Conservation (phyloP, 2,113 vertebrate genomes). For the Phrynocephalus versicolor region DNA sequence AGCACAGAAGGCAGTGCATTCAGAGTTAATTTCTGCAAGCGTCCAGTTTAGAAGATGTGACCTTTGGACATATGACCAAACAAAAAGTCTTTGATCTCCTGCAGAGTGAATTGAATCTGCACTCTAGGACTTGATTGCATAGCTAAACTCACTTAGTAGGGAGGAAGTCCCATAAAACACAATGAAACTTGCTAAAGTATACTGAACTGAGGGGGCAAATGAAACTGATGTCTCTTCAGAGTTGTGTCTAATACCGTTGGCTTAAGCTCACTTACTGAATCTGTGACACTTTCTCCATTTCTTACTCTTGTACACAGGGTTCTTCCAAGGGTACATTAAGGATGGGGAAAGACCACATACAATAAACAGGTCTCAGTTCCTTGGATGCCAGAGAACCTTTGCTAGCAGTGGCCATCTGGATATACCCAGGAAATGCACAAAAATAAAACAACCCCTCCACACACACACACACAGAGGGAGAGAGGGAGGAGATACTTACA, state of each 20-base stretch:
- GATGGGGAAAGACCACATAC: background rate
- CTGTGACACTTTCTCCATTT: background rate
- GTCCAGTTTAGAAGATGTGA: background rate
- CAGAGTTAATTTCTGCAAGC: background rate
- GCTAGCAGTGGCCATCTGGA: no score
- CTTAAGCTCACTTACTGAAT: background rate
- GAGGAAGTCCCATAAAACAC: no score
- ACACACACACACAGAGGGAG: no score
- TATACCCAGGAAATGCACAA: no score
- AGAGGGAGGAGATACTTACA: no score
- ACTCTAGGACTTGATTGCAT: background rate
- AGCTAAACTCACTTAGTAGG: background rate
- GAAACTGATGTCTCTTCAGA: background rate
- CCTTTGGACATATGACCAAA: background rate
- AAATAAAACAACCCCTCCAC: no score
- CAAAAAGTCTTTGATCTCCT: background rate
- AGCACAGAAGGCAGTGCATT: background rate
- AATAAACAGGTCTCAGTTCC: no score
- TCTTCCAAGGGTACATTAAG: background rate
- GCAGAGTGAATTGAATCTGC: background rate
- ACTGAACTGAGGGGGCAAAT: background rate
- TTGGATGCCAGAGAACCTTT: no score
- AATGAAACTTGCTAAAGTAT: background rate
- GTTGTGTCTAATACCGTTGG: background rate
- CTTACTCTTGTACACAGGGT: background rate